Conservation (phyloP, 2,888 invertebrate genomes). For the Caenorhabditis doughertyi region DNA sequence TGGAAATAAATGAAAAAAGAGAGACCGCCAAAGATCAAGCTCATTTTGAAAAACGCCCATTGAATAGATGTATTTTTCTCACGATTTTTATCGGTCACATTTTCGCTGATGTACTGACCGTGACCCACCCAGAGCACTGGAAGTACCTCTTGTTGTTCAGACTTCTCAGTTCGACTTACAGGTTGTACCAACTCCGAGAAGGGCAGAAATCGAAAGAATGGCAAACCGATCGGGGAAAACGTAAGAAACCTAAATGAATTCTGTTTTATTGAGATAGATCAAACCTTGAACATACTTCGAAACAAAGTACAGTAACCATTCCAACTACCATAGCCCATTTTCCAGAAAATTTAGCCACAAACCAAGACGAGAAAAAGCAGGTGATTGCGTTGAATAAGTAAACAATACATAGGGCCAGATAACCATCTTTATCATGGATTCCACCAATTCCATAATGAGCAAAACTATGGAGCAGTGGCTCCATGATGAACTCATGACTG, state of each 20-base stretch:
- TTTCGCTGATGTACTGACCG: constrained; percentile 53
- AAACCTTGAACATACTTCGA: too few species aligned
- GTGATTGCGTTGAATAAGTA: constrained; percentile 43
- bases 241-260: constrained; percentile 21
- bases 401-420: constrained; percentile 24
- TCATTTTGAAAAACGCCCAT: constrained; percentile 56
- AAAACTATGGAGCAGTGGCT: constrained; percentile 26
- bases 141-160: neutral
- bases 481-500: constrained; percentile 41
- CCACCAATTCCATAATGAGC: neutral
- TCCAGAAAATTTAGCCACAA: constrained; percentile 23
- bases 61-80: constrained; percentile 47
- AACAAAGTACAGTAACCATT: neutral
- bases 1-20: constrained; percentile 30
- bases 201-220: neutral
- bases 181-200: constrained; percentile 35
- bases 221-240: constrained; percentile 1
- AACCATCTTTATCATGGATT: constrained; percentile 31
- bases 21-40: constrained; percentile 40
- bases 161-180: constrained; percentile 3
- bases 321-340: constrained; percentile 42
- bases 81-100: constrained; percentile 29
- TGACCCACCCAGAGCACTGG: constrained; percentile 60
- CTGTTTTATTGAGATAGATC: too few species aligned
- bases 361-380: constrained; percentile 19